Evolutionary conservation across 2,113 vertebrate genomes (phyloP), one percentile per base, ranked within the genome.

Genomic region (Pelusios castaneus): DNA sequence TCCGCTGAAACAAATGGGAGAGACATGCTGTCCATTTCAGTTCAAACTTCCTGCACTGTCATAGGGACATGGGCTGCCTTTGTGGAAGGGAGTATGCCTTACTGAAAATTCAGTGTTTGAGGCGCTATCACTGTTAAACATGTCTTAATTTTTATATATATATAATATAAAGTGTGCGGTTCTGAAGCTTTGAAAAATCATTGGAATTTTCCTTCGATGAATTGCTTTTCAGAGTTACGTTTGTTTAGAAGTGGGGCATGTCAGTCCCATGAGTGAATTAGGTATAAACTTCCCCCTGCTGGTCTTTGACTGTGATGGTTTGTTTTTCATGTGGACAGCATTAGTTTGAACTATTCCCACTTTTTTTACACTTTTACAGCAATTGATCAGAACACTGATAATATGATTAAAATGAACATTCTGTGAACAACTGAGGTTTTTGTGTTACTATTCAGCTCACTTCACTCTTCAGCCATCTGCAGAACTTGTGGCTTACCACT

Each of bases 241-340:
- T 76, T 29, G 12, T 43, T 27, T 11, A 31, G 51, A 10, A 5
- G 17, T 55, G 16, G n/a, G 56, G 6, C 24, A 0, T 14, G 6
- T 45, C 47, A 19, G 43, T 54, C 70, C 78, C 21, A 49, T 1
- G 3, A 67, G 27, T 10, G 25, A 14, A 29, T 5, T 0, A 1
- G 70, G 8, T 19, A 8, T 7, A 12, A 67, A 22, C 6, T 27
- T 45, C 10, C 14, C 41, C 45, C 24, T 76, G 38, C 54, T 24
- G 8, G 1, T 73, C 24, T 24, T 24, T 67, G 11, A 9, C 0
- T 0, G 38, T 43, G 60, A 45, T 3, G 25, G 43, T 2, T 29
- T 25, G 19, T 0, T 10, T 8, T 80, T 75, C 9, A 2, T 19
- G 52, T 7, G 1, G 0, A 13, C 24, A 2, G 67, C n/a, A 56